Evolutionary conservation across 2,888 invertebrate species (phyloP).

Genomic region (Monopis laevigella): DNA sequence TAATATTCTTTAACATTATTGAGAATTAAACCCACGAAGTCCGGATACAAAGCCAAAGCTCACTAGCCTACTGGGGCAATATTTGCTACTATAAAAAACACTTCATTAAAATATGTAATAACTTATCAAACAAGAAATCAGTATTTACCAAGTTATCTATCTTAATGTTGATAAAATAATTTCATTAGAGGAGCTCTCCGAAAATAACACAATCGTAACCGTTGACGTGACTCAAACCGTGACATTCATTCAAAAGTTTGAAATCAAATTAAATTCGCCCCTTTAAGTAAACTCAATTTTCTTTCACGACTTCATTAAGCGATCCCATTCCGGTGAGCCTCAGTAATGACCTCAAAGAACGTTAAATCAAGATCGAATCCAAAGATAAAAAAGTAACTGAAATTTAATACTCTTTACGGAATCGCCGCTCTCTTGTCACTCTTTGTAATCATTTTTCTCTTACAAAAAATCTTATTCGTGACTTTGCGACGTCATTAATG

Average conservation of each 20-base stretch:
- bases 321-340: conserved; percentile 60
- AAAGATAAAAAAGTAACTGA: conserved; percentile 54
- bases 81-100: too few species aligned
- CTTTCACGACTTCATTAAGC: conserved; percentile 64
- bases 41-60: too few species aligned
- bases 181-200: not conserved
- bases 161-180: not conserved
- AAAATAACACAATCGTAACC: conserved; percentile 1
- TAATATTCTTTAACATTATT: too few species aligned
- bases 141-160: too few species aligned
- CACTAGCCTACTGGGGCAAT: too few species aligned
- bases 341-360: conserved; percentile 62
- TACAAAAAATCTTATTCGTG: conserved; percentile 4
- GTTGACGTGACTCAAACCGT: conserved; percentile 33
- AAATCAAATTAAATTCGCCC: conserved; percentile 64
- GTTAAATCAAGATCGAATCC: conserved; percentile 62
- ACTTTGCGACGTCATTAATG: not conserved
- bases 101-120: too few species aligned
- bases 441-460: conserved; percentile 34
- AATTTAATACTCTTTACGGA: conserved; percentile 56
- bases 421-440: conserved; percentile 39
- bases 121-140: too few species aligned
- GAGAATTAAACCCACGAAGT: too few species aligned
- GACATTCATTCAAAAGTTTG: conserved; percentile 62
- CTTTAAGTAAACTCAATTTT: conserved; percentile 65